Evolutionary conservation across 2,113 vertebrate species (phyloP).

Genomic region (Hylia prasina): DNA sequence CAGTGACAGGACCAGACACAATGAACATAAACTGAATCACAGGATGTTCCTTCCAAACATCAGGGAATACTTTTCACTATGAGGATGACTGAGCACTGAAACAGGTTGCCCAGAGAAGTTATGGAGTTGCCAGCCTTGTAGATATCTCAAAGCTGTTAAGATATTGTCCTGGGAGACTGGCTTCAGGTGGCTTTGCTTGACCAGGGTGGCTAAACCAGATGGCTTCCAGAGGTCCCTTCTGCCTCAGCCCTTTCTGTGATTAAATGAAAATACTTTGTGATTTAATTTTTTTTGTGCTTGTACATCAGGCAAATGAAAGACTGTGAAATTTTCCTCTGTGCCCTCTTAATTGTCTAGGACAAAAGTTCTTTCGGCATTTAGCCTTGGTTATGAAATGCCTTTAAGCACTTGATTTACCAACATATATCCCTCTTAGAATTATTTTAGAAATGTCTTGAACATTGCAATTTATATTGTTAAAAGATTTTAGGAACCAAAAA

Average conservation of each 20-base stretch:
- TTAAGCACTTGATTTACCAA: neutral
- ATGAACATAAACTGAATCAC: neutral
- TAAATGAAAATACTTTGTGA: neutral
- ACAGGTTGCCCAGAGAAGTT: neutral
- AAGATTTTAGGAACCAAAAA: neutral
- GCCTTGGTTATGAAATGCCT: neutral
- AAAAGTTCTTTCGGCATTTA: neutral
- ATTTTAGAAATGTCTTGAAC: neutral
- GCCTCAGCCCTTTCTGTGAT: neutral
- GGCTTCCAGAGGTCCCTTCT: neutral
- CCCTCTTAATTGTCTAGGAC: neutral
- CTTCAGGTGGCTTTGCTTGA: neutral
- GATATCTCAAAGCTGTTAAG: neutral
- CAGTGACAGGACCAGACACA: neutral
- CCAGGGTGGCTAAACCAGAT: rapidly evolving
- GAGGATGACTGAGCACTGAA: neutral
- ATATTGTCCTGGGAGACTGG: neutral
- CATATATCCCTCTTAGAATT: neutral
- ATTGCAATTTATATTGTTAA: neutral
- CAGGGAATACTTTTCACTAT: neutral
- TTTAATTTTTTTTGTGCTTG: neutral
- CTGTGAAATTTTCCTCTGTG: neutral
- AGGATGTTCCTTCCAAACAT: neutral
- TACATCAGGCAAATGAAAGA: neutral
- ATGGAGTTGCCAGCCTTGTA: neutral